phyloP scores from a whole-genome alignment of 2,113 vertebrate species.

The Carettochelys insculpta region DNA sequence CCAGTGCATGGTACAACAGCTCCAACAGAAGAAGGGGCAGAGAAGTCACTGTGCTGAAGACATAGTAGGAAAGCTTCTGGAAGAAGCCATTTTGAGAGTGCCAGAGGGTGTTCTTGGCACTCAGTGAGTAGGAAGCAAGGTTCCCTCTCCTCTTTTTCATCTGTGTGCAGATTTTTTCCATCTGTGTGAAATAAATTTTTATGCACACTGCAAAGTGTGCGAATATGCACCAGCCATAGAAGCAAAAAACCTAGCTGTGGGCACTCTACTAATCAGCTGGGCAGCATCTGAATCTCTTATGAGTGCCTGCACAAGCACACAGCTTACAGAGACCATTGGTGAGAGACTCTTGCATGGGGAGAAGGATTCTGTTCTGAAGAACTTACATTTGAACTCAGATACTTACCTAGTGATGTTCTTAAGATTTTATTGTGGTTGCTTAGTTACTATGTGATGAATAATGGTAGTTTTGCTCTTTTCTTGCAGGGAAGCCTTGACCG shows the following conservation, averaged over 20 bases:
- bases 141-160: no score
- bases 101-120: not conserved
- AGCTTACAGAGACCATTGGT: no score
- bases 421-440: slow-evolving; percentile 5
- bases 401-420: not conserved
- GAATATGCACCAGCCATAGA: no score
- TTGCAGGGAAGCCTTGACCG: slow-evolving; percentile 89
- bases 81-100: not conserved
- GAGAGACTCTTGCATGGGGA: not conserved
- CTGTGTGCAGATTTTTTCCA: no score
- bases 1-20: not conserved
- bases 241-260: no score
- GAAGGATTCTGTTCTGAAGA: not conserved
- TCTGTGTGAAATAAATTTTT: no score
- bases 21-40: not conserved
- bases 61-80: not conserved
- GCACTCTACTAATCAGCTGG: no score
- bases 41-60: not conserved
- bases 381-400: not conserved
- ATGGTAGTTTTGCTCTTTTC: not conserved
- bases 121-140: not conserved
- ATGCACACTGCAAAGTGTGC: no score
- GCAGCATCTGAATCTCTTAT: no score
- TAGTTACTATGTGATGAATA: not conserved
- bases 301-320: no score